phyloP scores from a whole-genome alignment of 2,888 invertebrate genomes.

The Xestobium rufovillosum region DNA sequence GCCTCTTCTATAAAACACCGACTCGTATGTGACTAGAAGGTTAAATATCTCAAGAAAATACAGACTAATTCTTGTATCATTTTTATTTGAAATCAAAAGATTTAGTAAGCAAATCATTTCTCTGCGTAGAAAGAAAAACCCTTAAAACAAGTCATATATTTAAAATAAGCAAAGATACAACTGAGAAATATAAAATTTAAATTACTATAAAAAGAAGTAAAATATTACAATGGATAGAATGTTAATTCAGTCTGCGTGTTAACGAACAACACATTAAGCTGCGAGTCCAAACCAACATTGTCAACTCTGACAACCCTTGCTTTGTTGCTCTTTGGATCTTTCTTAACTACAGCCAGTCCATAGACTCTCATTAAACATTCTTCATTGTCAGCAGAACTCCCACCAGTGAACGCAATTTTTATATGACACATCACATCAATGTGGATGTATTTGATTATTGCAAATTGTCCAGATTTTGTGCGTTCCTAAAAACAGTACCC shows the following conservation, averaged over 20 bases:
- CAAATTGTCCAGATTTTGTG: constrained; percentile 37
- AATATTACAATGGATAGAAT: constrained; percentile 48
- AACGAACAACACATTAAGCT: constrained; percentile 57
- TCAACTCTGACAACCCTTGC: constrained; percentile 55
- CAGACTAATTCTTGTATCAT: no score
- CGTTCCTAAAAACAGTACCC: constrained; percentile 30
- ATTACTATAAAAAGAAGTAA: no score
- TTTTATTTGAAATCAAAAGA: no score
- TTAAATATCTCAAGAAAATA: no score
- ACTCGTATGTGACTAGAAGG: no score
- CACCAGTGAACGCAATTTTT: constrained; percentile 52
- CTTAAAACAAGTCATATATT: no score
- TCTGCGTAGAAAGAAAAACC: no score
- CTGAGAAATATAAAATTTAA: no score
- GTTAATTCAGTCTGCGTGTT: constrained; percentile 58
- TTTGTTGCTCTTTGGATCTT: constrained; percentile 49
- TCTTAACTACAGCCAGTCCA: constrained; percentile 57
- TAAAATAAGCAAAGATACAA: no score
- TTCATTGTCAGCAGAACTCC: constrained; percentile 50
- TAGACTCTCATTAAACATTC: constrained; percentile 61
- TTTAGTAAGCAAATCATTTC: no score
- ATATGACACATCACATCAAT: constrained; percentile 63
- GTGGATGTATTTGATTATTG: constrained; percentile 58
- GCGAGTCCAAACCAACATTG: constrained; percentile 62
- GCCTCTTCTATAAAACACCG: no score